Percentiles rank a stretch among this genome's conserved stretches.
phyloP scores from a whole-genome alignment of 1,140 invertebrate genomes.

The Tetragnatha versicolor region DNA sequence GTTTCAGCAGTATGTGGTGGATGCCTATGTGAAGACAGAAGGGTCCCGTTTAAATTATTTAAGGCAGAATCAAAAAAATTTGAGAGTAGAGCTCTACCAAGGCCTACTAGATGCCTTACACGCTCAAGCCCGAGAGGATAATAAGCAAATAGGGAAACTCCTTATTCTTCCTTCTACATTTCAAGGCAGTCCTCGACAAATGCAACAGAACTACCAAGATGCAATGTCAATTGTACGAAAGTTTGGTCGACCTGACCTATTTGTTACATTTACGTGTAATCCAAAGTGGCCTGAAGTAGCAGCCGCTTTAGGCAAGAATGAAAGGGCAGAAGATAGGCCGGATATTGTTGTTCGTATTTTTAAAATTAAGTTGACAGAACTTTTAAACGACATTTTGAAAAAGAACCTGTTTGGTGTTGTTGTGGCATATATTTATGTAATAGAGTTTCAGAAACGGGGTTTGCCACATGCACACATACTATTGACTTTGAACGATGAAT shows the following conservation, averaged over 20 bases:
- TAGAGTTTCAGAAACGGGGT: conserved; percentile 66
- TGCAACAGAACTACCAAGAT: conserved; percentile 5
- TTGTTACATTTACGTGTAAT: too few species aligned
- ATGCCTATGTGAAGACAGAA: too few species aligned
- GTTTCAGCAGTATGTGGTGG: neutral
- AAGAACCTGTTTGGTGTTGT: conserved; percentile 36
- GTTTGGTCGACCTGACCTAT: neutral
- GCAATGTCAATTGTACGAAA: neutral
- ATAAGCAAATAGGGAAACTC: neutral
- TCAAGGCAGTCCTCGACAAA: neutral
- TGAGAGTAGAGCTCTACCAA: too few species aligned
- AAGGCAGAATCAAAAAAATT: neutral
- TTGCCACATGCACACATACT: too few species aligned
- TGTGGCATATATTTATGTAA: conserved; percentile 57
- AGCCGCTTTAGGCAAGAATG: neutral
- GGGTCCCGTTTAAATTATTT: neutral
- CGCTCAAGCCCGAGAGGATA: neutral
- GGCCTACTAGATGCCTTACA: neutral
- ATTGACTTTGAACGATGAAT: conserved; percentile 59
- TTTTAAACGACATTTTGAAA: conserved; percentile 59
- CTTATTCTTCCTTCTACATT: neutral
- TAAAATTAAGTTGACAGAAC: conserved; percentile 59
- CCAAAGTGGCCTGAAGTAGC: neutral
- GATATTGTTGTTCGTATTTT: conserved; percentile 65
- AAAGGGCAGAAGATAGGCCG: conserved; percentile 60